Base-by-base conservation (phyloP, 1,140 invertebrate genomes). In the Magallana gigas region DNA sequence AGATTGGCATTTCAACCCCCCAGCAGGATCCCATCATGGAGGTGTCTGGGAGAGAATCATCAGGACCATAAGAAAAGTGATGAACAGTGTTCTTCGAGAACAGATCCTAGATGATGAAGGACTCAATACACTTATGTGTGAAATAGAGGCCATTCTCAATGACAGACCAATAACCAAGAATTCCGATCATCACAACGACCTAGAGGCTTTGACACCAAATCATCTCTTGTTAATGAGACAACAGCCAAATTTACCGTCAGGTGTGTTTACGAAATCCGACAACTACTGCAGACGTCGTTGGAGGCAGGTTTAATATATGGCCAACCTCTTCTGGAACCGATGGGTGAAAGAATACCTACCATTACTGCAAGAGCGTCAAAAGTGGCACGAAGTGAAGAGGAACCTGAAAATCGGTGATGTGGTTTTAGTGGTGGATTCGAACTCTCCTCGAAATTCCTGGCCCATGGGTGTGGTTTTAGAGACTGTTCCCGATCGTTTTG, bases 341-440 rank as follows among this genome's bases (percentile, higher is more conserved):
- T 91, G 91, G 91, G 16, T 48, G 4, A 59, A 57, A 12, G 90
- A 92, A 83, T 92, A 92, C 56, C 58, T 92, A 14, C 87, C 87
- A 1, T 11, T 82, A 18, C 59, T 91, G 23, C 88, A 91, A 82
- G 85, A 86, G 58, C 48, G 90, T 58, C 90, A 91, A 36, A 91
- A 91, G n/a, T 91, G 91, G 90, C n/a, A 12, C 23, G 81, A 85
- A 4, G 23, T 16, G 11, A 87, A 60, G 48, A 57, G 60, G 12
- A 91, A 91, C 59, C n/a, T 91, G 8, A 18, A 58, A n/a, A 83
- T 87, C n/a, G 91, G 90, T 62, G 91, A 91, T 84, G 57, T 90
- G 29, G 90, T 91, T 56, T 48, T 91, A 14, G 59, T 91, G 14
- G 86, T 86, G 9, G 90, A 91, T 83, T 60, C 84, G 14, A 88